These are phyloP conservation scores for Todiramphus saurophagus DNA, from an alignment of 2,113 vertebrate species.

Conservation along the genomic window DNA sequence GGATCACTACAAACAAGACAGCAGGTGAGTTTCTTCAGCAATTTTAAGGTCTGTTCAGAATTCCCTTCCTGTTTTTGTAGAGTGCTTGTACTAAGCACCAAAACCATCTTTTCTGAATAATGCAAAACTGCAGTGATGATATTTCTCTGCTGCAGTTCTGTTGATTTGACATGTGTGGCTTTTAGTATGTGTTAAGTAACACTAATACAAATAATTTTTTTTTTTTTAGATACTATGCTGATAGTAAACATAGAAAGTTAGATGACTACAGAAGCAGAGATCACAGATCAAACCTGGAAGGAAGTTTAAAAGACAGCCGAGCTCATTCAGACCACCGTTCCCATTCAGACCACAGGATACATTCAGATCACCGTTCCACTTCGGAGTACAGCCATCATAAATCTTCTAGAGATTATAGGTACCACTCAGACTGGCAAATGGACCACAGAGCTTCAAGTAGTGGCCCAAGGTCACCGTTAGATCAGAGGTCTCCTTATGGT, in stretches of 20 bases:
- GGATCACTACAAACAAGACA: slow-evolving; percentile 92
- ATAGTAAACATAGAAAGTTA: slow-evolving; percentile 90
- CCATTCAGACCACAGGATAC: slow-evolving; percentile 54
- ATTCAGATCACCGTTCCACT: slow-evolving; percentile 73
- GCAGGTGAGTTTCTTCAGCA: slow-evolving; percentile 64
- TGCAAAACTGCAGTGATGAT: background rate
- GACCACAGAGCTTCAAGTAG: slow-evolving; percentile 89
- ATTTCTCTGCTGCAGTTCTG: background rate
- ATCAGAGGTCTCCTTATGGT: slow-evolving; percentile 91
- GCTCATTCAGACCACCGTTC: slow-evolving; percentile 74
- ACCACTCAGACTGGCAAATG: slow-evolving; percentile 94
- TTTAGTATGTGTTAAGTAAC: background rate
- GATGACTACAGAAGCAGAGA: slow-evolving; percentile 89
- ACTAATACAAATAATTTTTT: background rate
- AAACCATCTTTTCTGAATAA: background rate
- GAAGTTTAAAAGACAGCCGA: slow-evolving; percentile 83
- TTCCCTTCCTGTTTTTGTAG: background rate
- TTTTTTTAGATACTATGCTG: slow-evolving; percentile 85
- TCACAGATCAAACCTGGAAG: slow-evolving; percentile 80
- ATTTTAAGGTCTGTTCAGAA: background rate
- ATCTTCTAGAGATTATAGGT: slow-evolving; percentile 88
- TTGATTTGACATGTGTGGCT: background rate
- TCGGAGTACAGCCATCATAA: slow-evolving; percentile 85
- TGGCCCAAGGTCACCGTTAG: slow-evolving; percentile 88
- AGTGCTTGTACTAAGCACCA: background rate